Percentiles rank a stretch among this genome's conserved stretches.
Evolutionary conservation across 2,888 invertebrate genomes (phyloP).

Genomic region (Mellilla xanthometata): DNA sequence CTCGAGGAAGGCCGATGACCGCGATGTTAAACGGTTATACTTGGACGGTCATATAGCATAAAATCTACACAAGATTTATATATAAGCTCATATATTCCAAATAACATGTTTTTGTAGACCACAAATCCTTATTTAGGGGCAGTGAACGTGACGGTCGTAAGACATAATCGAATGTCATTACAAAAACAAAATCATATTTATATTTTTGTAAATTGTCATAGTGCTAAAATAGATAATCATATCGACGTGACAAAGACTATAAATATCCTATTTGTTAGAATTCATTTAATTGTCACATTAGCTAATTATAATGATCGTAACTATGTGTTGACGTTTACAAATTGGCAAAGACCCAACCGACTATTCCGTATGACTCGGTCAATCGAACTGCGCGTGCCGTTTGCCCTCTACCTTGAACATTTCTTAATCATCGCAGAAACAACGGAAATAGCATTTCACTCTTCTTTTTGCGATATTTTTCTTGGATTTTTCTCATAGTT

Average conservation of each 20-base stretch:
- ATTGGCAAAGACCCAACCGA: constrained; percentile 48
- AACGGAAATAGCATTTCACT: constrained; percentile 15
- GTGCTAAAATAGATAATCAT: too few relatives aligned
- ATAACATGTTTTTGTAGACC: constrained; percentile 31
- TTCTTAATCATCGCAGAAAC: constrained; percentile 47
- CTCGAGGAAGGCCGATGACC: constrained; percentile 63
- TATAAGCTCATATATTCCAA: constrained; percentile 36
- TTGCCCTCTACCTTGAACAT: constrained; percentile 31
- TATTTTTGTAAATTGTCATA: too few relatives aligned
- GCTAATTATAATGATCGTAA: constrained; percentile 13
- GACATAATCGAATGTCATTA: too few relatives aligned
- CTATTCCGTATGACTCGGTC: constrained; percentile 49
- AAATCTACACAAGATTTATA: constrained; percentile 43
- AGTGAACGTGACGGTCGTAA: constrained; percentile 3
- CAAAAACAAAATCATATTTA: too few relatives aligned
- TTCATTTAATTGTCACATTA: constrained; percentile 5
- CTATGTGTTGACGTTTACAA: constrained; percentile 26
- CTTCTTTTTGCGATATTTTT: constrained; percentile 2
- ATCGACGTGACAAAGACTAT: neutral
- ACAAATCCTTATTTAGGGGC: constrained; percentile 10
- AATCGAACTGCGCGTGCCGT: constrained; percentile 43
- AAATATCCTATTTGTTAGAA: neutral
- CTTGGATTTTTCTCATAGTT: constrained; percentile 1
- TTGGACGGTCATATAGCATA: constrained; percentile 41
- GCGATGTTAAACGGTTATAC: constrained; percentile 48